Percentiles rank a stretch among this genome's conserved stretches.
Conservation (phyloP, 2,113 vertebrate genomes). For the Erpornis zantholeuca region DNA sequence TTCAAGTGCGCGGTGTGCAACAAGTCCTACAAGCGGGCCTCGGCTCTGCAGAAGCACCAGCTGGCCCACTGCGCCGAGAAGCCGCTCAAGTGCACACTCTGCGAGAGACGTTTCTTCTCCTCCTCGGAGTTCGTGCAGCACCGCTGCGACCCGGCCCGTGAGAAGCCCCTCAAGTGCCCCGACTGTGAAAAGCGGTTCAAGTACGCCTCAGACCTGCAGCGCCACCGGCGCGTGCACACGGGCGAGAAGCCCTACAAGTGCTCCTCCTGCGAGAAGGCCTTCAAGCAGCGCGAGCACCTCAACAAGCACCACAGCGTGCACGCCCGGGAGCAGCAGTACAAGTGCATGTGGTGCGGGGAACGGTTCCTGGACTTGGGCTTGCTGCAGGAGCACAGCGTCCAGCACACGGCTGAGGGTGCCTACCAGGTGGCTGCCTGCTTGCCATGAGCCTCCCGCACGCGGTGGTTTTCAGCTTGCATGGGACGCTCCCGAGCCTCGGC, state of each 20-base stretch:
- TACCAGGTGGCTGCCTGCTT: conserved; percentile 90
- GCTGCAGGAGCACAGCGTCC: conserved; percentile 94
- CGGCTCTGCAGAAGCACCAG: conserved; percentile 95
- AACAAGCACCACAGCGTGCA: conserved; percentile 95
- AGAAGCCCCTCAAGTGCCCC: conserved; percentile 93
- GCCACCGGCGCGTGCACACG: conserved; percentile 91
- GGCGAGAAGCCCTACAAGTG: conserved; percentile 98
- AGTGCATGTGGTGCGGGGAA: conserved; percentile 97
- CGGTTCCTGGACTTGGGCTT: conserved; percentile 91
- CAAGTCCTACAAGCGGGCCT: conserved; percentile 95
- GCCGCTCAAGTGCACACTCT: conserved; percentile 93
- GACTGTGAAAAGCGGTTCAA: conserved; percentile 98
- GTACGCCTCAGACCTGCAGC: conserved; percentile 94
- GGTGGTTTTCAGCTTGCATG: neutral
- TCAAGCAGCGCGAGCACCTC: conserved; percentile 96
- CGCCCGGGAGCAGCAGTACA: conserved; percentile 94
- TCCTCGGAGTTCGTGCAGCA: conserved; percentile 97
- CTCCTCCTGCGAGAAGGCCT: conserved; percentile 92
- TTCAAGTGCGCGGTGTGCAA: conserved; percentile 94
- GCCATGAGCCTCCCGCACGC: conserved; percentile 60
- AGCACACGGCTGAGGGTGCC: conserved; percentile 87
- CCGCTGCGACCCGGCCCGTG: conserved; percentile 89
- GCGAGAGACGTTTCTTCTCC: conserved; percentile 94
- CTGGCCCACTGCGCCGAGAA: conserved; percentile 91
- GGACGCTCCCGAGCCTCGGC: neutral